Evolutionary conservation across 1,140 invertebrate species (phyloP).

Genomic region (Tetraneura akinire): DNA sequence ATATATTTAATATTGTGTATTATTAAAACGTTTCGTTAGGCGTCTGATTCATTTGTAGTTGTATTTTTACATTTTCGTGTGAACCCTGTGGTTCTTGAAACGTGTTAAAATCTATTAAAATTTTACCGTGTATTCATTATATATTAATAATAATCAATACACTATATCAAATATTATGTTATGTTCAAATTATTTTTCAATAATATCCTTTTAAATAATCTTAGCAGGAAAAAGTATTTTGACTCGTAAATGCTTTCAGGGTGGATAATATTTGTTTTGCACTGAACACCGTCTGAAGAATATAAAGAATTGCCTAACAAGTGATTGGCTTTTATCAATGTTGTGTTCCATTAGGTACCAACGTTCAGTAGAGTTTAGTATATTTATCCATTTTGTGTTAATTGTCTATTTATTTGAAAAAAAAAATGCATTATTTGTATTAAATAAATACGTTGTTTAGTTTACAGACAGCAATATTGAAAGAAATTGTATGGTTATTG

Average conservation of each 20-base stretch:
- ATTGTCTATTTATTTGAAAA: neutral
- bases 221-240: conserved; percentile 30
- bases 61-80: conserved; percentile 33
- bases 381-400: conserved; percentile 38
- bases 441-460: neutral
- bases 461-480: conserved; percentile 3
- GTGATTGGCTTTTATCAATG: conserved; percentile 33
- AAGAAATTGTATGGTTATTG: conserved; percentile 25
- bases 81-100: neutral
- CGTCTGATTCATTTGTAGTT: conserved; percentile 46
- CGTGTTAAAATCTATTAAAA: conserved; percentile 34
- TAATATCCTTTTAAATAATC: conserved; percentile 31
- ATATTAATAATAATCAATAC: conserved; percentile 46
- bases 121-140: conserved; percentile 42
- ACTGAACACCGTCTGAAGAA: conserved; percentile 20
- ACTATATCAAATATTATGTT: conserved; percentile 28
- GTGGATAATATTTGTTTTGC: conserved; percentile 37
- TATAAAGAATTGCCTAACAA: conserved; percentile 18
- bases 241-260: conserved; percentile 44
- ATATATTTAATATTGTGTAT: conserved; percentile 44
- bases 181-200: conserved; percentile 42
- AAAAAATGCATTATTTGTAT: conserved; percentile 15
- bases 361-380: conserved; percentile 30
- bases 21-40: conserved; percentile 46
- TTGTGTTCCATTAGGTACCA: conserved; percentile 40